Evolutionary conservation across 2,113 vertebrate genomes (phyloP).

Genomic region (Vulpes vulpes): DNA sequence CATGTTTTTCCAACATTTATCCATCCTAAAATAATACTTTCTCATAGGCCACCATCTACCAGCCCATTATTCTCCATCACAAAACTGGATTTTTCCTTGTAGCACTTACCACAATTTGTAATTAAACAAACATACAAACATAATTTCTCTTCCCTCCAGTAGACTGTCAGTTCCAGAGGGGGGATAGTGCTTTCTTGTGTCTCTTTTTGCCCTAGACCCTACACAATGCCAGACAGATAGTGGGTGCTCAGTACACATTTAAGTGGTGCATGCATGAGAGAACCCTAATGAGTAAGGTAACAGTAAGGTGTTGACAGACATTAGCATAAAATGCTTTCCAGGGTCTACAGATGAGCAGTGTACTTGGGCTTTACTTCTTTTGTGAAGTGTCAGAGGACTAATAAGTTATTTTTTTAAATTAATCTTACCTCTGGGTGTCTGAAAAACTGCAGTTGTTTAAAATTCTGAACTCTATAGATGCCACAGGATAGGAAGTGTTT

Average conservation of each 20-base stretch:
- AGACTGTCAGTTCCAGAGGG: not conserved
- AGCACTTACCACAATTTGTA: not conserved
- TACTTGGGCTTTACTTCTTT: not conserved
- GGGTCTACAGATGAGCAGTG: not conserved
- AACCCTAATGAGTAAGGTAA: not conserved
- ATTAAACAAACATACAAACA: not conserved
- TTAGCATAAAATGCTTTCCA: not conserved
- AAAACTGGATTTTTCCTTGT: not conserved
- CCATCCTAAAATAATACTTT: not conserved
- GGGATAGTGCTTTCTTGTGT: not conserved
- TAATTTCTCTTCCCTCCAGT: not conserved
- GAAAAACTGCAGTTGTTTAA: not conserved
- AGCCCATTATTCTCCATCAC: not conserved
- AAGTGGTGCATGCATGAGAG: not conserved
- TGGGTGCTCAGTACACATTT: not conserved
- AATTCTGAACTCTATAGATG: not conserved
- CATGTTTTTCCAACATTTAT: not conserved
- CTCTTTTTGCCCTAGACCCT: not conserved
- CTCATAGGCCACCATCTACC: not conserved
- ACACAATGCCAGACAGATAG: not conserved
- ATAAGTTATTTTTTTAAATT: conserved; percentile 27
- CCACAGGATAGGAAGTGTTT: not conserved
- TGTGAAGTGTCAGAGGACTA: not conserved
- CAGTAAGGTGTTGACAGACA: not conserved
- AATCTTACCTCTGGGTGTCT: not conserved